Evolutionary conservation across 2,113 vertebrate species (phyloP).

Genomic region (Apteryx owenii): DNA sequence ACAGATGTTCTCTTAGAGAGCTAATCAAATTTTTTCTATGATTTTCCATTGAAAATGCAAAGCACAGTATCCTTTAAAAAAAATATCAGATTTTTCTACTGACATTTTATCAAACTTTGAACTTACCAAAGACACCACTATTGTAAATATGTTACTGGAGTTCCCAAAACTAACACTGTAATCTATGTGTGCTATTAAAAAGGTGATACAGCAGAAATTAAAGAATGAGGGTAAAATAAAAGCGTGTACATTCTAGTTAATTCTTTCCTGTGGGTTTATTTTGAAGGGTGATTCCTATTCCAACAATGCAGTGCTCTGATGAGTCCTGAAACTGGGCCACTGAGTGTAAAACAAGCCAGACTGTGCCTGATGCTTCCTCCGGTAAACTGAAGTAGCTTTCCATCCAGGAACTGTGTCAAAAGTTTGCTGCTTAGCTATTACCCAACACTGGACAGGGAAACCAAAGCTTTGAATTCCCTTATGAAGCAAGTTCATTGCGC

Average conservation of each 20-base stretch:
- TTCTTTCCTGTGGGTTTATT: not conserved
- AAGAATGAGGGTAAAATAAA: not conserved
- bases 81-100: not conserved
- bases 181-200: not conserved
- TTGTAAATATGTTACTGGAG: not conserved
- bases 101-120: not conserved
- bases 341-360: not conserved
- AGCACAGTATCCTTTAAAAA: not conserved
- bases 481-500: not conserved
- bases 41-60: conserved; percentile 11
- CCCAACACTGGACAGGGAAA: not conserved
- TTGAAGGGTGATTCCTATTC: not conserved
- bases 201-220: not conserved
- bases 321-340: not conserved
- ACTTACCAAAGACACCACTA: not conserved
- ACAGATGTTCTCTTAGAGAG: conserved; percentile 57
- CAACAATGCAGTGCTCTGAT: not conserved
- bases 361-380: not conserved
- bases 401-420: not conserved
- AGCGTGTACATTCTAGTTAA: not conserved
- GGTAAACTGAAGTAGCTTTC: not conserved
- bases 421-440: not conserved
- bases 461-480: not conserved
- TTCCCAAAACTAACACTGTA: not conserved
- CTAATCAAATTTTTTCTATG: conserved; percentile 4